Evolutionary conservation across 2,113 vertebrate genomes (phyloP).

Genomic region (Vimba vimba): DNA sequence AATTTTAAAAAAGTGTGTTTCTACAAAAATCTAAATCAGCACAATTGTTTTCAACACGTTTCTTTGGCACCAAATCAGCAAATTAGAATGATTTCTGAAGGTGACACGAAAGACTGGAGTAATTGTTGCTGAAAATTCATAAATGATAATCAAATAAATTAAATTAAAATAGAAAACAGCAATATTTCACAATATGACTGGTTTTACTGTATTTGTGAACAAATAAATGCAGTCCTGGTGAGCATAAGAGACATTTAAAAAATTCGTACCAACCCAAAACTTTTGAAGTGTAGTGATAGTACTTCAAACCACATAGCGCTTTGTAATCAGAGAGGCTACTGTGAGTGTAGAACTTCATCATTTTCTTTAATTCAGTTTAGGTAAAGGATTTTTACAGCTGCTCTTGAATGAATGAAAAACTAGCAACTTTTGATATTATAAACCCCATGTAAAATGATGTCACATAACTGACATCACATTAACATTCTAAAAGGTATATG

Average conservation of each 20-base stretch:
- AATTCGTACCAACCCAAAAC: not conserved
- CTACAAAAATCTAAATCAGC: not conserved
- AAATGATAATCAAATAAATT: not conserved
- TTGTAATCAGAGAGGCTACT: slow-evolving; percentile 16
- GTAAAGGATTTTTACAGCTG: not conserved
- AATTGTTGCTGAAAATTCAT: not conserved
- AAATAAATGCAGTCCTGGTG: not conserved
- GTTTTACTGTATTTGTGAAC: not conserved
- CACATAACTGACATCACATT: not conserved
- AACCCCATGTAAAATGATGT: not conserved
- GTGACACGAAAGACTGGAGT: not conserved
- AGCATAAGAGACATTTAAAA: too few relatives aligned
- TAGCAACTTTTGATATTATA: not conserved
- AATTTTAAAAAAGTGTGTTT: not conserved
- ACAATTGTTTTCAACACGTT: not conserved
- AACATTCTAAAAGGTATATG: not conserved
- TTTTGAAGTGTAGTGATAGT: not conserved
- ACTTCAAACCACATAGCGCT: not conserved
- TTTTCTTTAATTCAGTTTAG: not conserved
- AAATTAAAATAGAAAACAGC: not conserved
- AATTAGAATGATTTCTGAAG: not conserved
- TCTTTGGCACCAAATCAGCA: not conserved
- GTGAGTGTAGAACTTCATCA: not conserved
- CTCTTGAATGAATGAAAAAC: not conserved
- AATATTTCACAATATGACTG: not conserved